Conservation (phyloP, 2,888 invertebrate species). For the Smittia sp. region DNA sequence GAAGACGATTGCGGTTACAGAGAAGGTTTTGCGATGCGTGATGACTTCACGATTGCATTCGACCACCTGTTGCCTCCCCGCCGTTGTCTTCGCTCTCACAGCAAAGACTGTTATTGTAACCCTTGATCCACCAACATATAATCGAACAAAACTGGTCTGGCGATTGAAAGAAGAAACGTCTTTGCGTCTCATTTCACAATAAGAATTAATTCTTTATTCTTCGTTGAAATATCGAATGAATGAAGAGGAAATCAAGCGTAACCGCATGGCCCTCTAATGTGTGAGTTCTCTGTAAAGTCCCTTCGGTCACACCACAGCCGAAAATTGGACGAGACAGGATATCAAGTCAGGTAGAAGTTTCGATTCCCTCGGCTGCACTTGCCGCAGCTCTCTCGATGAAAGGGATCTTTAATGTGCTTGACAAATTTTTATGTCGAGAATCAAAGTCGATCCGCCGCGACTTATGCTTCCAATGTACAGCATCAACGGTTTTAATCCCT, state of each 20-base stretch:
- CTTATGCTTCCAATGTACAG: neutral
- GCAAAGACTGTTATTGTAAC: neutral
- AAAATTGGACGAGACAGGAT: slow-evolving; percentile 18
- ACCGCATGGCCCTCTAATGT: slow-evolving; percentile 19
- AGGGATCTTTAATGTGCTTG: slow-evolving; percentile 27
- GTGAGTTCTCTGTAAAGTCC: neutral
- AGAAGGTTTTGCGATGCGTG: neutral
- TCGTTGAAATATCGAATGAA: slow-evolving; percentile 4
- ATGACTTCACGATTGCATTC: neutral
- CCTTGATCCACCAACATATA: neutral
- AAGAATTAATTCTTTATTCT: slow-evolving; percentile 38
- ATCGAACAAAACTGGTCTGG: slow-evolving; percentile 17
- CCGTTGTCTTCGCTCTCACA: neutral
- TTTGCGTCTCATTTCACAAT: slow-evolving; percentile 11
- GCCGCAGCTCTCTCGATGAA: neutral
- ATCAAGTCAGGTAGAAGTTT: slow-evolving; percentile 27
- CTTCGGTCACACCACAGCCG: neutral
- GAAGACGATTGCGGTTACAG: neutral
- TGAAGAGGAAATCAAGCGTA: slow-evolving; percentile 37
- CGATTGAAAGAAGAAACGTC: slow-evolving; percentile 4
- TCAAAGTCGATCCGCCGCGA: slow-evolving; percentile 8
- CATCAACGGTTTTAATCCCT: slow-evolving; percentile 4
- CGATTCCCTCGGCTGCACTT: slow-evolving; percentile 5
- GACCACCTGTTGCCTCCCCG: slow-evolving; percentile 1
- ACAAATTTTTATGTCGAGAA: slow-evolving; percentile 30